A percentile compares a stretch with the other conserved stretches of the same genome.
Evolutionary conservation across 2,797 vertebrate species (phyloP).

Genomic region (Eremophila alpestris): DNA sequence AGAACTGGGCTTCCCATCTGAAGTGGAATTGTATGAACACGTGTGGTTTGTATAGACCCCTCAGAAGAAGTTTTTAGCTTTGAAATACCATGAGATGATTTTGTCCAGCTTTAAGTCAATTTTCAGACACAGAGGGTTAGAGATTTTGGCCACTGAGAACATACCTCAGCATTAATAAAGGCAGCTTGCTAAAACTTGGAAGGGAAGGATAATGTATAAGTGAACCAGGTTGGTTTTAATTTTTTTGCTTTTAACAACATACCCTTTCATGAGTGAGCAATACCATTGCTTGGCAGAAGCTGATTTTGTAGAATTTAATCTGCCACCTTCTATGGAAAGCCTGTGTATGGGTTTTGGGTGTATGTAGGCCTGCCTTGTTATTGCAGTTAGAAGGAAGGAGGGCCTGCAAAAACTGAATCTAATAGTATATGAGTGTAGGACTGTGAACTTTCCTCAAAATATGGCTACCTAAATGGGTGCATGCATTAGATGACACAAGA

Average conservation of each 20-base stretch:
- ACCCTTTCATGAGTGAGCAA: neutral
- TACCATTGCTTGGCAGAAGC: neutral
- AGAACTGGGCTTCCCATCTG: neutral
- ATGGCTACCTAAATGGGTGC: neutral
- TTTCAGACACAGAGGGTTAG: neutral
- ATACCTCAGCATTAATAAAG: neutral
- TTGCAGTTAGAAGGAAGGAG: neutral
- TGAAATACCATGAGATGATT: rapidly evolving
- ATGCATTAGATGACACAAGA: no score
- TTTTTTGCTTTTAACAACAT: neutral
- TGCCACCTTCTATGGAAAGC: neutral
- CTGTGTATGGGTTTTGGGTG: neutral
- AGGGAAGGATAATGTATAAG: neutral
- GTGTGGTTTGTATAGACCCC: neutral
- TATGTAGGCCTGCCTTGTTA: rapidly evolving
- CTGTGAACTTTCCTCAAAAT: neutral
- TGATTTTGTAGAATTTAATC: neutral
- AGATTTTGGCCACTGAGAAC: neutral
- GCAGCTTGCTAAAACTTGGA: neutral
- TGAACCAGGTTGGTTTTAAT: neutral
- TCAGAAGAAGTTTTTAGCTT: neutral
- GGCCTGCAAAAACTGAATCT: neutral
- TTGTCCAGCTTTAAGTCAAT: neutral
- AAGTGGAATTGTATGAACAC: neutral
- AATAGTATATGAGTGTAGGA: neutral